Conservation (phyloP, 2,888 invertebrate genomes). For the Andrena hattorfiana region DNA sequence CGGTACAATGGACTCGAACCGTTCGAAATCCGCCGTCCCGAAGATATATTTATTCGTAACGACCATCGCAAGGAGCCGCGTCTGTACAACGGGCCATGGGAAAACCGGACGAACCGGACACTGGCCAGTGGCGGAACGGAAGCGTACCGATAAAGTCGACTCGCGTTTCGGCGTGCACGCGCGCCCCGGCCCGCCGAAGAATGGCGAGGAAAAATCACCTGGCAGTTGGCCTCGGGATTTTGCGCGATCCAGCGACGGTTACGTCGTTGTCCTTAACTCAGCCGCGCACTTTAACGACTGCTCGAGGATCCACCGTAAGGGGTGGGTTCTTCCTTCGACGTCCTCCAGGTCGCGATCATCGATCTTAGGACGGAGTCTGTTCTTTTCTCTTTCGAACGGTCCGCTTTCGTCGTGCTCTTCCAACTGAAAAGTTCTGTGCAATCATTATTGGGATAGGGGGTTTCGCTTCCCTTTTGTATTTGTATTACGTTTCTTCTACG, state of each 20-base stretch:
- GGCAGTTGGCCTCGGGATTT: slow-evolving; percentile 64
- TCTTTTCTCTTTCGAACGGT: not conserved
- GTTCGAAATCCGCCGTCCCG: slow-evolving; percentile 44
- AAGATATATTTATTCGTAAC: slow-evolving; percentile 3
- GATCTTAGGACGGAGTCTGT: not conserved
- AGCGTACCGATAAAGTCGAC: slow-evolving; percentile 54
- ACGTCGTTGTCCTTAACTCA: slow-evolving; percentile 11
- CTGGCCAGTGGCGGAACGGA: slow-evolving; percentile 73
- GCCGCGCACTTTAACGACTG: slow-evolving; percentile 16
- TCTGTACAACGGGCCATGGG: slow-evolving; percentile 71
- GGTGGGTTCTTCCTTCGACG: slow-evolving; percentile 1
- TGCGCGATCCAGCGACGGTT: slow-evolving; percentile 46
- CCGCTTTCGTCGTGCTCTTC: not conserved
- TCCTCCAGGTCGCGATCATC: not conserved
- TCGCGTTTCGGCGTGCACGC: slow-evolving; percentile 22
- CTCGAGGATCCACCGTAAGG: not conserved
- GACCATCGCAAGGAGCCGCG: slow-evolving; percentile 30
- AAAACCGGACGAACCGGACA: slow-evolving; percentile 82
- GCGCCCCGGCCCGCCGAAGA: slow-evolving; percentile 31
- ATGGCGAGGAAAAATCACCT: slow-evolving; percentile 63
- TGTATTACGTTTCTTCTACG: too few relatives aligned
- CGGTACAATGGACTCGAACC: slow-evolving; percentile 50
- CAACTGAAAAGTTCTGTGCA: not conserved
- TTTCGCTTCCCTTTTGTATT: not conserved
- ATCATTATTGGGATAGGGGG: not conserved